Evolutionary conservation across 2,888 invertebrate species (phyloP), one percentile per base, ranked within the genome.

Genomic region (Leptopilina drosophilae): DNA sequence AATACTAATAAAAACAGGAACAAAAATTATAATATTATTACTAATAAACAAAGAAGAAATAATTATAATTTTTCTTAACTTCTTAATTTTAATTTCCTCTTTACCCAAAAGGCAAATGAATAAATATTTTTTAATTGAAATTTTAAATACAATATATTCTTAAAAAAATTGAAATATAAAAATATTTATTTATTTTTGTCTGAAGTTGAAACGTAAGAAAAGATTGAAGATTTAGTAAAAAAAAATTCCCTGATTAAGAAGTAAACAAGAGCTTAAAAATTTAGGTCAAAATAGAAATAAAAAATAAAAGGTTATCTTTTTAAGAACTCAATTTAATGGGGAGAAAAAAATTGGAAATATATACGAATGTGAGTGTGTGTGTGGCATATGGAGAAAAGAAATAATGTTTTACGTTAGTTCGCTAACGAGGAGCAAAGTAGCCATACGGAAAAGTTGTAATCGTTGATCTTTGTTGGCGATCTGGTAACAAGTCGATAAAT

Each of bases 401-500:
- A 73, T 26, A 33, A 33, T 33, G 33, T 33, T 33, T 33, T 33
- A 33, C 33, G 53, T 53, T 40, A 73, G 73, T 73, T 56, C 73
- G 53, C 53, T 73, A 73, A 73, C 73, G 56, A 73, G 53, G 53
- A 33, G 33, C 33, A 33, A 33, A 33, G 33, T 33, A 33, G 33
- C 33, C 33, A 33, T 33, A 33, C 53, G 26, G 73, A 73, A 73
- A 73, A 73, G 49, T 49, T 56, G 53, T 73, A 73, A 73, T 73
- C 56, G 53, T 53, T 56, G 73, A 73, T 73, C 73, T 56, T 73
- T 73, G 53, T n/a, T 33, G 53, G 53, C 53, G 53, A 73, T 73
- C 73, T 73, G 73, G 73, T 73, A 53, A 73, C 73, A 56, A 56
- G 73, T 56, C 73, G 73, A 73, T 73, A 73, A 73, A 73, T 73